Base-by-base conservation (phyloP, 2,888 invertebrate genomes). In the Callyntrura guangdongensis region DNA sequence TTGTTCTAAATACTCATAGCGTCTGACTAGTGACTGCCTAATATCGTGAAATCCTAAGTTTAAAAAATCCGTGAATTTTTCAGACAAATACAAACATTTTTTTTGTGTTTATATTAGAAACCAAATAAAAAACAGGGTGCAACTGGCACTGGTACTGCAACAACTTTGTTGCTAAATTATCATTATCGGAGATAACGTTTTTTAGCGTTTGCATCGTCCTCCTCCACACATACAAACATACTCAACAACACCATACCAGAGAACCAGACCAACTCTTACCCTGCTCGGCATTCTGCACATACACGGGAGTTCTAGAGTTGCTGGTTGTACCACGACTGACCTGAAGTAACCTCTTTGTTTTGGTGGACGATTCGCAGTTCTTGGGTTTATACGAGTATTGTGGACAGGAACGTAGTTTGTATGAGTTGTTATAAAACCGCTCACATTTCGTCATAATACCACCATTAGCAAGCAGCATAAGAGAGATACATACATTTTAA, bases 341-440 rank as follows among this genome's bases (percentile, higher is more conserved):
- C 91, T 91, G 88, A 91, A 91, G 91, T 91, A 91, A 91, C 91
- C 91, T 88, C 88, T 91, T 91, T 91, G 91, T 91, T 91, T 91
- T 91, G 91, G 91, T 88, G n/a, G n/a, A n/a, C n/a, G n/a, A n/a
- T n/a, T n/a, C n/a, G n/a, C n/a, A n/a, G n/a, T n/a, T n/a, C 84
- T 91, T 47, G 87, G 84, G 79, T 59, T 85, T 36, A 36, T 36
- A 36, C 36, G 3, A 77, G 8, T 72, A 45, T 86, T 61, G 56
- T 83, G 47, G 47, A 69, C 69, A 36, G 36, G 36, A 36, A 36
- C 36, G 36, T 36, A 36, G 3, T 2, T 36, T 36, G 36, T 36
- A 36, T 6, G 84, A 27, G 84, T 84, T 89, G 79, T 69, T 84
- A 85, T 82, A 83, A 36, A 85, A 85, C 84, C 84, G 64, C 89